Base-by-base conservation (phyloP, 2,113 vertebrate species). In the Tetraodon nigroviridis region DNA sequence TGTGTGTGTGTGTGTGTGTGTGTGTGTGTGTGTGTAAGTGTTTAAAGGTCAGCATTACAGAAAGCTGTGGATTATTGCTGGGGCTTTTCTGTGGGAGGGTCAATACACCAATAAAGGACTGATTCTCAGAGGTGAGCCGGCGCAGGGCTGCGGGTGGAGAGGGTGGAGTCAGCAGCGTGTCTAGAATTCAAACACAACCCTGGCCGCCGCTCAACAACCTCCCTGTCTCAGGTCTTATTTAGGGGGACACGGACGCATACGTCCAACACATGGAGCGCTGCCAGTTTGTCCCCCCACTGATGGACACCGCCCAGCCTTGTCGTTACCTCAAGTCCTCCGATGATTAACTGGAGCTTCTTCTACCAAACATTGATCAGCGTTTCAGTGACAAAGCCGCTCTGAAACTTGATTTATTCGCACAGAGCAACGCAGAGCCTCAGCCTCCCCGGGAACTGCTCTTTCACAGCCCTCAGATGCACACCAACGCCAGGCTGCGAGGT, bases 111-210 rank as follows among this genome's bases (percentile, higher is more conserved):
- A 75, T 68, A 83, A 68, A 11, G 5, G 50, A 20, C 53, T 2
- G 29, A 61, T 67, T 81, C 71, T 41, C 55, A 71, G 73, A 83
- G 83, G 61, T 75, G 67, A 69, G 13, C 22, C 51, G 49, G 59
- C 71, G 75, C 62, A 53, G 45, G 27, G 0, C 11, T 51, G 45
- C 55, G 56, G 59, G 51, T 17, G 51, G 53, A 16, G 16, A 13
- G 55, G 58, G 74, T 7, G 77, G 73, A 32, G 58, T 29, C 22
- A 49, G 55, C 56, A 46, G 29, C 58, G 20, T 53, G 47, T 51
- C 86, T 88, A 87, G 75, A 84, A 84, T 83, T 84, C 59, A 12
- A 58, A 50, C 19, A 4, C 21, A 67, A 29, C 44, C 22, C 10
- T 55, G 48, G 19, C 27, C 27, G 41, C 41, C 22, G 37, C 50